These are phyloP conservation scores for Tachysurus fulvidraco DNA, from an alignment of 2,113 vertebrate species.

Conservation along the genomic window DNA sequence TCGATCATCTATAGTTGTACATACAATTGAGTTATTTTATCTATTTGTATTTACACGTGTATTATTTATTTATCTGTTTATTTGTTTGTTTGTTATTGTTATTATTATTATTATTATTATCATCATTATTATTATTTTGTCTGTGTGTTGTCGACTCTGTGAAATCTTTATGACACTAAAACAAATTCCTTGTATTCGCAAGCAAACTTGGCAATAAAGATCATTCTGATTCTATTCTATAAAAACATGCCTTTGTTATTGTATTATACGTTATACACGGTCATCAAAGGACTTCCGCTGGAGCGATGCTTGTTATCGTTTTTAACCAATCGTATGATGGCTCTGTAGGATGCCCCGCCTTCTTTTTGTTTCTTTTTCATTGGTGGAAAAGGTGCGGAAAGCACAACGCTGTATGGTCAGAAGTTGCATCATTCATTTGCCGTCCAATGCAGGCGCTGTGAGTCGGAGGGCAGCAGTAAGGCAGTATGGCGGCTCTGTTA, in stretches of 20 bases:
- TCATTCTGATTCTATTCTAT: neutral
- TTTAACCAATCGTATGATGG: neutral
- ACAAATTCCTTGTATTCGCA: no score
- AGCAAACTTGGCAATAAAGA: no score
- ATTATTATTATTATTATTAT: no score
- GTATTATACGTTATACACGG: neutral
- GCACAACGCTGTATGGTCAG: conserved; percentile 57
- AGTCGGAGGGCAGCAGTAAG: conserved; percentile 63
- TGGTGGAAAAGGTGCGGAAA: conserved; percentile 15
- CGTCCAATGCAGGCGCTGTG: conserved; percentile 45
- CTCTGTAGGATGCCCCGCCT: conserved; percentile 43
- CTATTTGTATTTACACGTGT: no score
- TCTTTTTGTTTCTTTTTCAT: conserved; percentile 39
- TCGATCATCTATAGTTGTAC: no score
- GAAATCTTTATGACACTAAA: no score
- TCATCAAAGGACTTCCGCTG: neutral
- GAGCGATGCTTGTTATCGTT: neutral
- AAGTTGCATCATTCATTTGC: conserved; percentile 22
- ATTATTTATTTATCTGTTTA: no score
- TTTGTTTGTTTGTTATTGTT: no score
- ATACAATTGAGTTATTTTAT: no score
- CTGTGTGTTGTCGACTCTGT: no score
- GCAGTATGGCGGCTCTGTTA: conserved; percentile 78
- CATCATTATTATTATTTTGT: no score
- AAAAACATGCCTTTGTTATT: neutral